Evolutionary conservation across 1,140 invertebrate genomes (phyloP), one percentile per base, ranked within the genome.

Genomic region (Rhopalosiphum maidis): DNA sequence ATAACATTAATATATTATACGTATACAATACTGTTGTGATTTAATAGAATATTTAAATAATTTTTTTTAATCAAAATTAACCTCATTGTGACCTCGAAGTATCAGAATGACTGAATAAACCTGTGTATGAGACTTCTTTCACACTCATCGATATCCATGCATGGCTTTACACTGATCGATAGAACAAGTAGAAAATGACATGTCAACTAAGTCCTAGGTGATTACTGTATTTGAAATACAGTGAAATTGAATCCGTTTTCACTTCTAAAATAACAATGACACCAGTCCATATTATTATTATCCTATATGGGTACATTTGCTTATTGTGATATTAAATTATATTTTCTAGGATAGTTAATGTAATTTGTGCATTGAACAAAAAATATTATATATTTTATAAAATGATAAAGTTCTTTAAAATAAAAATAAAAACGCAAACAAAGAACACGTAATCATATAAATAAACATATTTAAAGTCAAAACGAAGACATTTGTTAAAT

Each of bases 201-300:
- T 48, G 46, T 88, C 86, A 48, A 87, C 85, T 88, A 54, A 54
- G 18, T 54, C 9, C 87, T 89, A 89, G n/a, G 22, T 89, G 41
- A 54, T 54, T 89, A 89, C 46, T 86, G 9, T 86, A 30, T 46
- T 35, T 51, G 30, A 87, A 87, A 87, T 48, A 48, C 46, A 48
- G 6, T 3, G 3, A 41, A 89, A 37, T 89, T 54, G 23, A 89
- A 89, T 23, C 8, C n/a, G 35, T 55, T 89, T 89, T 41, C 35
- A 89, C 55, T 55, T n/a, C 35, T 55, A 37, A 89, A 89, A 89
- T 18, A 55, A 25, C 60, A 77, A 77, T 77, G n/a, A 77, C 15
- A 77, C 15, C 5, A 77, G 60, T 15, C 4, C 5, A 77, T 18
- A 30, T 77, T 18, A n/a, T 77, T 55, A 55, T 55, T 30, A 60